phyloP scores from a whole-genome alignment of 1,140 invertebrate species.

The Reticulitermes speratus region DNA sequence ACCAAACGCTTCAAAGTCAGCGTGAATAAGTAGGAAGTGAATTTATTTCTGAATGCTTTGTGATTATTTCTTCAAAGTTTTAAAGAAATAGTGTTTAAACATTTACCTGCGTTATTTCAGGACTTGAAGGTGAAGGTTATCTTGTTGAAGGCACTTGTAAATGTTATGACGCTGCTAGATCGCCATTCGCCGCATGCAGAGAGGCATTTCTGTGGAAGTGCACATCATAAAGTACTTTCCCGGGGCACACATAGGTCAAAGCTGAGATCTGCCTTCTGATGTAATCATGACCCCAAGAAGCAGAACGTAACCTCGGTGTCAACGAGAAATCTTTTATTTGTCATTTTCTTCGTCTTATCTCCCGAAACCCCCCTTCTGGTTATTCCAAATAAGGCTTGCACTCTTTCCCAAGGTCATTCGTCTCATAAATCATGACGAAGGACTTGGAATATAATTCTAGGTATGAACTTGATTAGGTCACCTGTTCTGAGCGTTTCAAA shows the following conservation, averaged over 20 bases:
- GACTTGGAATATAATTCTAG: background rate
- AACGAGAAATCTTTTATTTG: conserved; percentile 6
- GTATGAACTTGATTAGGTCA: conserved; percentile 1
- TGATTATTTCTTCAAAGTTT: too few species aligned
- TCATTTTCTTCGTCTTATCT: background rate
- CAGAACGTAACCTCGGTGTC: background rate
- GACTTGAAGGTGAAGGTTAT: too few species aligned
- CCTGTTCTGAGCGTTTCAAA: background rate
- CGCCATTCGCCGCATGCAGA: background rate
- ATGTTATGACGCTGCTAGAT: background rate
- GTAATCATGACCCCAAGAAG: background rate
- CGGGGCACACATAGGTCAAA: background rate
- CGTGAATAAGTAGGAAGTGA: too few species aligned
- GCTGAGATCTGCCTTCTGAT: background rate
- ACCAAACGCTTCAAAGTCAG: too few species aligned
- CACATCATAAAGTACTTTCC: background rate
- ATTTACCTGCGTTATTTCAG: too few species aligned
- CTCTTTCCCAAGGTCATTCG: background rate
- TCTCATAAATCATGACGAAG: background rate
- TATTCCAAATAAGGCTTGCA: background rate
- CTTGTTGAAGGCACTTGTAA: too few species aligned
- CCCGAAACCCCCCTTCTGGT: background rate
- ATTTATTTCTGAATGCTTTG: too few species aligned
- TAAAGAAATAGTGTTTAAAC: too few species aligned
- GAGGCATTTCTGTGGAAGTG: background rate